Evolutionary conservation across 2,888 invertebrate species (phyloP), one percentile per base, ranked within the genome.

Genomic region (Agriopis aurantiaria): DNA sequence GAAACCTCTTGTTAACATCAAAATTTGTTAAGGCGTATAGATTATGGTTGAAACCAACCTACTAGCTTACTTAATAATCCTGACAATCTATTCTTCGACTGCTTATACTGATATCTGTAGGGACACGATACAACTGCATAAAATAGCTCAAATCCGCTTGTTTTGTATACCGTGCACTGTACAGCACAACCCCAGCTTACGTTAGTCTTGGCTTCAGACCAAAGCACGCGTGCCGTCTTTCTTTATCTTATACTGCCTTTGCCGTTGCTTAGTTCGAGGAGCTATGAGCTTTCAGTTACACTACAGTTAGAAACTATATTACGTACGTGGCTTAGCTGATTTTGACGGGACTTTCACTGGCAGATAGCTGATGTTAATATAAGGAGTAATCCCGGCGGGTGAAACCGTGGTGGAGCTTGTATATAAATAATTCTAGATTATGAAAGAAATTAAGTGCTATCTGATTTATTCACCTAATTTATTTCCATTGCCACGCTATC

Each of bases 391-490:
- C 17, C 17, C 17, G 1, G 17, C 17, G 17, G 17, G 17, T 23
- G 17, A 1, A n/a, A 0, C 17, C 17, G 17, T 23, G 17, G 17
- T 23, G 17, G 1, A 23, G 17, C 17, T 23, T 1, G 17, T 23
- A 23, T 23, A 23, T n/a, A n/a, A n/a, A n/a, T n/a, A n/a, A n/a
- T n/a, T 57, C 17, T 14, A 9, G 9, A 52, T 1, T 52, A 5
- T 33, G 10, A 9, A 46, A 12, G 17, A 49, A 40, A 49, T 62
- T 61, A 52, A 61, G 51, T 61, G 61, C 33, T 55, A 45, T 67
- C 48, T 17, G 56, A 60, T 70, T 59, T 71, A 62, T 67, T 65
- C 23, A 55, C 55, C 11, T 60, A 56, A 56, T 69, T 61, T 69
- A 52, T 57, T 65, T 65, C 14, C 40, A 58, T 68, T 46, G 14